These are phyloP conservation scores for Eulemur rubriventer DNA, from an alignment of 2,797 vertebrate species.

Conservation along the genomic window DNA sequence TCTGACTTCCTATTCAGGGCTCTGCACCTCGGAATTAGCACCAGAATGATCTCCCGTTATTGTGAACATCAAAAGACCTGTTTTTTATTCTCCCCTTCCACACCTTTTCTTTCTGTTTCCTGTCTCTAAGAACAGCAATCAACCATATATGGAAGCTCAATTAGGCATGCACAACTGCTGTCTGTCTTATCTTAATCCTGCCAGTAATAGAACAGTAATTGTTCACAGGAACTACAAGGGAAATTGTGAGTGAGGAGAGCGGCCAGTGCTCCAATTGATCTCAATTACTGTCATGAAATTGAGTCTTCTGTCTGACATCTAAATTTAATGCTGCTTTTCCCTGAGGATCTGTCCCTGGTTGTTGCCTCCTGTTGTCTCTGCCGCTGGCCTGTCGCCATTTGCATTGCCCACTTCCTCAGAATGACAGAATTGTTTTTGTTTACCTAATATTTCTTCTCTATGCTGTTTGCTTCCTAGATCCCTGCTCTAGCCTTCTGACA, in stretches of 20 bases:
- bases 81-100: not conserved
- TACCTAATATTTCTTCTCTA: constrained; percentile 1
- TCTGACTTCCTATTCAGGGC: not conserved
- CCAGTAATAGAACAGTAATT: constrained; percentile 80
- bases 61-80: not conserved
- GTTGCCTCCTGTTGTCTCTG: constrained; percentile 40
- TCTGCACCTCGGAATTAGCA: not conserved
- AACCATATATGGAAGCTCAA: constrained; percentile 51
- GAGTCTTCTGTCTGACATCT: constrained; percentile 82
- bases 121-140: constrained; percentile 38
- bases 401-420: constrained; percentile 50
- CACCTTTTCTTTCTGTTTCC: constrained; percentile 8
- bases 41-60: not conserved
- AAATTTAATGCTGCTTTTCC: constrained; percentile 79
- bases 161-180: constrained; percentile 71
- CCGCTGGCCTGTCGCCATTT: constrained; percentile 62
- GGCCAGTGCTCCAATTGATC: constrained; percentile 78
- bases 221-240: constrained; percentile 73
- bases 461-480: not conserved
- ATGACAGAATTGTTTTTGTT: constrained; percentile 71
- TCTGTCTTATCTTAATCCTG: constrained; percentile 77
- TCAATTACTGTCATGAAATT: constrained; percentile 82
- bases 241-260: constrained; percentile 70
- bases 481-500: constrained; percentile 42
- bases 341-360: constrained; percentile 72